Conservation (phyloP, 2,113 vertebrate species). For the Lamprologus lemairii region DNA sequence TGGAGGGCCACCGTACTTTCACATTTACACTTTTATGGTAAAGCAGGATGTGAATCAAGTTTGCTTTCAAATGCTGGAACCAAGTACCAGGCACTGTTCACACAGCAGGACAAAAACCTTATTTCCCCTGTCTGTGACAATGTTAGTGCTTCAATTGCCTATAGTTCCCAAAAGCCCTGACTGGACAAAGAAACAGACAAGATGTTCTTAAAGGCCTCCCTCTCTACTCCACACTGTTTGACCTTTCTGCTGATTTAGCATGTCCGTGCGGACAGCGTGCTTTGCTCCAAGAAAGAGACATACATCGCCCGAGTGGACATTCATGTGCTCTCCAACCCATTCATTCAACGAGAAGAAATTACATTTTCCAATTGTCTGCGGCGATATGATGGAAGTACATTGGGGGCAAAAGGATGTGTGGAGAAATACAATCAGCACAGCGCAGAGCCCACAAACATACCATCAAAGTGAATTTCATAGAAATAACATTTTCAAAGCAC, state of each 20-base stretch:
- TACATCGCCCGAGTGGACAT: neutral
- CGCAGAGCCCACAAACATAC: neutral
- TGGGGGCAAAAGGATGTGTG: neutral
- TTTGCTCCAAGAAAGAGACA: conserved; percentile 22
- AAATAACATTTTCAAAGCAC: neutral
- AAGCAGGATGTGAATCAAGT: neutral
- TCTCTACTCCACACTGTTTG: neutral
- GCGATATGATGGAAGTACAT: conserved; percentile 9
- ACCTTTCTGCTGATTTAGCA: conserved; percentile 46
- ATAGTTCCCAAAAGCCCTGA: neutral
- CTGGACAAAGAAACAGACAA: conserved; percentile 6
- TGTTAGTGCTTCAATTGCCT: neutral
- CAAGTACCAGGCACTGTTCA: neutral
- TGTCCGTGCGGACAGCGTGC: conserved; percentile 19
- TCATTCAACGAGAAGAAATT: conserved; percentile 42
- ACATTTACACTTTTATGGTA: neutral
- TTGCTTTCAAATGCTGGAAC: neutral
- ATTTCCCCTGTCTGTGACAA: neutral
- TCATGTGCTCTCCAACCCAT: conserved; percentile 19
- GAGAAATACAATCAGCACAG: neutral
- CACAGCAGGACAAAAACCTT: neutral
- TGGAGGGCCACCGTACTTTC: neutral
- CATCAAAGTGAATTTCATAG: neutral
- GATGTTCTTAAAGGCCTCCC: neutral
- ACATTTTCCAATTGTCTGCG: conserved; percentile 39